phyloP scores from a whole-genome alignment of 2,113 vertebrate species.

The Mungos mungo region DNA sequence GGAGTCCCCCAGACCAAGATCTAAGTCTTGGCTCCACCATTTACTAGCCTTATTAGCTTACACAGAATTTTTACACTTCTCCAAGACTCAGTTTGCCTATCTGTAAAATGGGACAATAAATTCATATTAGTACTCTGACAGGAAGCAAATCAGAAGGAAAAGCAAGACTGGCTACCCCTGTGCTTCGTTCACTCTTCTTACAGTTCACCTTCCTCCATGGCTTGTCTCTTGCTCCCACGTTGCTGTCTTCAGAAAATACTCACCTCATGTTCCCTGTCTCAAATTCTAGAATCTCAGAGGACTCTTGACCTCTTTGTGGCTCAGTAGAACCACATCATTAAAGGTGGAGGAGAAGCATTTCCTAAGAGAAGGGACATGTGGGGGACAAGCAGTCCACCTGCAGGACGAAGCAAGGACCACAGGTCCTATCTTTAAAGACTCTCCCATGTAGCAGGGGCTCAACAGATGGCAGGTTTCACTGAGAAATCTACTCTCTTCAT shows the following conservation, averaged over 20 bases:
- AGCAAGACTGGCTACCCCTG: rapidly evolving
- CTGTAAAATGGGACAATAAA: not conserved
- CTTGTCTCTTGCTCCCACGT: not conserved
- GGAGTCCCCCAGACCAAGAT: not conserved
- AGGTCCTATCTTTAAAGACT: not conserved
- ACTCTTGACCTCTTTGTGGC: not conserved
- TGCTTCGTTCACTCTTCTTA: not conserved
- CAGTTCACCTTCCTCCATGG: not conserved
- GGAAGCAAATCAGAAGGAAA: not conserved
- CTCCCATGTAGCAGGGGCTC: not conserved
- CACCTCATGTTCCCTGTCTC: not conserved
- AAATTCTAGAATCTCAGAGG: not conserved
- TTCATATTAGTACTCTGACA: not conserved
- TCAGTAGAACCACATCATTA: not conserved
- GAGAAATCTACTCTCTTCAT: not conserved
- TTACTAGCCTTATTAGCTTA: not conserved
- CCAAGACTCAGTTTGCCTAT: not conserved
- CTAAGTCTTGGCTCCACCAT: not conserved
- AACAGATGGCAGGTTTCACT: rapidly evolving
- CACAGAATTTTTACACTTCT: not conserved
- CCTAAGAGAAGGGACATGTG: too few species aligned
- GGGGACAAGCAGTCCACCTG: not conserved
- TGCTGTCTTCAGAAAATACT: not conserved
- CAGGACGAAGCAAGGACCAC: not conserved
- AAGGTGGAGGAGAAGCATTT: not conserved